Base-by-base conservation (phyloP, 2,113 vertebrate genomes). In the Eulemur rufifrons region DNA sequence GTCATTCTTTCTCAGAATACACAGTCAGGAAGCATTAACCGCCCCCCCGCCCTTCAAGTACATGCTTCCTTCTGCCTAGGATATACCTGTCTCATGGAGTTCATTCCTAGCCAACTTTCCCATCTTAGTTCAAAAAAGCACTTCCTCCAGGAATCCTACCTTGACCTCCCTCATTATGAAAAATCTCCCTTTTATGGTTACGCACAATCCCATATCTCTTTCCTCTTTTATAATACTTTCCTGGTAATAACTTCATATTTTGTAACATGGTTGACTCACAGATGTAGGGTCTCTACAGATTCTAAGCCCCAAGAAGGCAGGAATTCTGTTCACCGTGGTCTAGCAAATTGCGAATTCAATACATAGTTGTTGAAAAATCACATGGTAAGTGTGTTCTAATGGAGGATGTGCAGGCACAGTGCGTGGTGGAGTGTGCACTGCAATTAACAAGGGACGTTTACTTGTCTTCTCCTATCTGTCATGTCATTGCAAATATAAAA, bases 401-500 rank as follows among this genome's bases (percentile, higher is more conserved):
- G 32, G 14, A 71, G 5, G 17, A 25, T 27, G 21, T 14, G 8
- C 13, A 86, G 61, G 15, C 20, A 14, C 2, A 3, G 3, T 37
- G 42, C 20, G 4, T 8, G 20, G 42, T 14, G 17, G 4, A 64
- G n/a, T n/a, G 2, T 7, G 34, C n/a, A 25, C 4, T 52, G 0
- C 29, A 18, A 68, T 52, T 27, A 71, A 47, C 50, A 59, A 56
- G 74, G 42, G 42, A 61, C 20, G 2, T 27, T 80, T 42, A 6
- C 37, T 84, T 91, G 45, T 90, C 29, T 39, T 78, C 39, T 83
- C 66, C 74, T 52, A 76, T 54, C 47, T 69, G 13, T 83, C 29
- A 17, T 59, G 54, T 54, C 47, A 52, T 91, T 61, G 92, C 17
- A 92, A 66, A 88, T 27, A 85, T 27, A 37, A 80, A 91, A 96